phyloP scores from a whole-genome alignment of 2,113 vertebrate genomes.

The Vimba vimba region DNA sequence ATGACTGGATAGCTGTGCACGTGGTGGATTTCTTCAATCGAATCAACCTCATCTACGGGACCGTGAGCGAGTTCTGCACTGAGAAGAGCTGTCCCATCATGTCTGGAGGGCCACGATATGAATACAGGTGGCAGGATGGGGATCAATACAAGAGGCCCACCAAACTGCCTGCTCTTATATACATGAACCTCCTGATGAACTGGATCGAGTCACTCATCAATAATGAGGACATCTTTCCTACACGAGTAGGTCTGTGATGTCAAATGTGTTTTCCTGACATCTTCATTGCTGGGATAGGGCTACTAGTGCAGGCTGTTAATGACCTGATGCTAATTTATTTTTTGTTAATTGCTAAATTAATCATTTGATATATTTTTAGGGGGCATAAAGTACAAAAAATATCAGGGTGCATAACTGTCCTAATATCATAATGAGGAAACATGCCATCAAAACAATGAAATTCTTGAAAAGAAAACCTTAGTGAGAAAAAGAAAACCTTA shows the following conservation, averaged over 20 bases:
- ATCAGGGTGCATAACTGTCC: not conserved
- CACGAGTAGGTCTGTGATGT: constrained; percentile 87
- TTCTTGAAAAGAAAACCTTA: not conserved
- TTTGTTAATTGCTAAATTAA: not conserved
- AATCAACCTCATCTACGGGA: constrained; percentile 97
- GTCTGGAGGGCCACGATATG: constrained; percentile 92
- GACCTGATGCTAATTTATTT: not conserved
- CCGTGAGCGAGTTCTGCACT: constrained; percentile 92
- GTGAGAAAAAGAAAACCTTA: too few relatives aligned
- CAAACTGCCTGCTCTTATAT: constrained; percentile 90
- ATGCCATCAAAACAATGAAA: not conserved
- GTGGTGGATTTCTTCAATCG: constrained; percentile 98
- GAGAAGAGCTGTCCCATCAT: constrained; percentile 92
- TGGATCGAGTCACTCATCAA: constrained; percentile 98
- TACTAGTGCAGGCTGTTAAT: not conserved
- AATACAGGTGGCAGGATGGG: constrained; percentile 97
- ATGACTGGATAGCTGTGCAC: constrained; percentile 94
- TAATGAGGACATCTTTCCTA: constrained; percentile 94
- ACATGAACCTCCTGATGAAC: constrained; percentile 97
- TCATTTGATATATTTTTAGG: not conserved
- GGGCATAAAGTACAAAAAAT: not conserved
- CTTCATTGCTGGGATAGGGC: not conserved
- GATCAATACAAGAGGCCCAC: constrained; percentile 90
- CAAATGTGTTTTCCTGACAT: not conserved
- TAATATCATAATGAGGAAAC: not conserved